Evolutionary conservation across 2,797 vertebrate genomes (phyloP).

Genomic region (Oreochromis mossambicus): DNA sequence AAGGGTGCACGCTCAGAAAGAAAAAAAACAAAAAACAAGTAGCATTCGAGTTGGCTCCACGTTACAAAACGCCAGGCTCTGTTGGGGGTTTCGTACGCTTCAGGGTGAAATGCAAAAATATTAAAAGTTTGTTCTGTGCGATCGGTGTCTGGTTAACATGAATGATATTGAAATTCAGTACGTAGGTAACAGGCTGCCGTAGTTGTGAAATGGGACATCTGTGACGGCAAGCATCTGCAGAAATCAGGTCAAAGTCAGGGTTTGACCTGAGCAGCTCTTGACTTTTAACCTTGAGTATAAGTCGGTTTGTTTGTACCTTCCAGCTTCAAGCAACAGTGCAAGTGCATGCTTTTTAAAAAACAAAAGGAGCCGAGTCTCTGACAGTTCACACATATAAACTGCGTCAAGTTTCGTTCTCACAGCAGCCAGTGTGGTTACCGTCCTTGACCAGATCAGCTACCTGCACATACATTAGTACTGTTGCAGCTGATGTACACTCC

Average conservation of each 20-base stretch:
- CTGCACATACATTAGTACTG: not conserved
- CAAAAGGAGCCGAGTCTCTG: not conserved
- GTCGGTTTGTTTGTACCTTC: not conserved
- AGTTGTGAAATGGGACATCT: not conserved
- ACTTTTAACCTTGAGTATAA: not conserved
- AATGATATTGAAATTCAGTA: slow-evolving; percentile 5
- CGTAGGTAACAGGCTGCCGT: not conserved
- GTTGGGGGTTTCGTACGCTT: not conserved
- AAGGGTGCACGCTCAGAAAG: not conserved
- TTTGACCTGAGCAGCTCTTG: too few species aligned
- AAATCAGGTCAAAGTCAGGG: not conserved
- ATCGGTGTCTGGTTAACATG: not conserved
- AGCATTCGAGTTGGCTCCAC: fast-evolving
- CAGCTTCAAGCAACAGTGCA: not conserved
- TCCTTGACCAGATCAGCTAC: not conserved
- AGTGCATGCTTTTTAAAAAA: not conserved
- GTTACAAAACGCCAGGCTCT: not conserved
- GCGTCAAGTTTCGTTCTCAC: not conserved
- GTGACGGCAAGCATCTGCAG: not conserved
- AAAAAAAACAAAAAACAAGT: not conserved
- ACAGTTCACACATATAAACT: not conserved
- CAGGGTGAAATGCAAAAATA: not conserved
- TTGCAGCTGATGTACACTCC: slow-evolving; percentile 27
- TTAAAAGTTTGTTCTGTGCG: not conserved
- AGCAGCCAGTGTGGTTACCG: not conserved